Evolutionary conservation across 2,113 vertebrate species (phyloP).

Genomic region (Callaeas wilsoni): DNA sequence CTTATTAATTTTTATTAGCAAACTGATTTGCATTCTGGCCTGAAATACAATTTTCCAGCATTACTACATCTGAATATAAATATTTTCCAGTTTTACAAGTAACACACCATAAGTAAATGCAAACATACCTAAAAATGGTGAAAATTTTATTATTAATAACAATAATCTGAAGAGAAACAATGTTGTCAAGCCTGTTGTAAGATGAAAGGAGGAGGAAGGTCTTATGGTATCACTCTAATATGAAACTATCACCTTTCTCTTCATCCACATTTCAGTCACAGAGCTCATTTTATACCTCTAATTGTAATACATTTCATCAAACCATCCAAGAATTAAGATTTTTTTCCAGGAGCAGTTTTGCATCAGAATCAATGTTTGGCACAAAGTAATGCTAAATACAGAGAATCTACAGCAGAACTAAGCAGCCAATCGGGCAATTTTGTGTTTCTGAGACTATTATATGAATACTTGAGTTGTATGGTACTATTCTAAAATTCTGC

Average conservation of each 20-base stretch:
- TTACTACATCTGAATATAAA: not conserved
- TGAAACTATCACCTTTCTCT: not conserved
- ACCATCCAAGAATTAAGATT: not conserved
- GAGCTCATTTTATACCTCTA: not conserved
- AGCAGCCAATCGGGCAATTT: not conserved
- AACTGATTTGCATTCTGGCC: not conserved
- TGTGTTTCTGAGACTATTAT: not conserved
- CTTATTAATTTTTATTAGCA: not conserved
- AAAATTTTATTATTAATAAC: not conserved
- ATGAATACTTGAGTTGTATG: not conserved
- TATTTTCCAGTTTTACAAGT: not conserved
- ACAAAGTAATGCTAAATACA: not conserved
- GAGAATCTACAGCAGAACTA: not conserved
- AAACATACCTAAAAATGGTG: not conserved
- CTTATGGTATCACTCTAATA: not conserved
- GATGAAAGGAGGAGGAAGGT: not conserved
- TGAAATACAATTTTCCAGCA: not conserved
- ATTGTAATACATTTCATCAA: not conserved
- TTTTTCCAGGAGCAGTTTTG: not conserved
- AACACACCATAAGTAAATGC: not conserved
- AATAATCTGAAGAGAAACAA: not conserved
- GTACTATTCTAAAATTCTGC: not conserved
- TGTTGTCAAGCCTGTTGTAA: not conserved
- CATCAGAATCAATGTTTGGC: not conserved
- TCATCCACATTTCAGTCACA: not conserved